phyloP scores from a whole-genome alignment of 1,140 invertebrate species.

The Portunus trituberculatus region DNA sequence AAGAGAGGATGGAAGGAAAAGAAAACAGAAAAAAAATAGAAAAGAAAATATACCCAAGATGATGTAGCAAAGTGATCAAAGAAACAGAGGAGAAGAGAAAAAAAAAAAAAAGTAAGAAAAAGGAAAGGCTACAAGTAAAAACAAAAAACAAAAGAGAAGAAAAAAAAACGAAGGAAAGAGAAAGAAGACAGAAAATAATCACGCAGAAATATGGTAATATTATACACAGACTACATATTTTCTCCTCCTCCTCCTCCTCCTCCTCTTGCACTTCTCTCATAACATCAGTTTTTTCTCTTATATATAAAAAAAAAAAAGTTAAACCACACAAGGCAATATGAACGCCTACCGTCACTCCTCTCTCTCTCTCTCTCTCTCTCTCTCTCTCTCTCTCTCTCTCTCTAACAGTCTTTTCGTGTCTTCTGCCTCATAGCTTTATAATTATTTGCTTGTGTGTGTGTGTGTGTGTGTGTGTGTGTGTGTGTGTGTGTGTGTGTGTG shows the following conservation, averaged over 20 bases:
- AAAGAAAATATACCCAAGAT: too few relatives aligned
- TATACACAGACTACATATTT: too few relatives aligned
- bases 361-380: constrained; percentile 37
- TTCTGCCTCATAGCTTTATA: neutral
- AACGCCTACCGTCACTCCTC: neutral
- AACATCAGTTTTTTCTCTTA: neutral
- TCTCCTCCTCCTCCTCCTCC: neutral
- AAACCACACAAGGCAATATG: neutral
- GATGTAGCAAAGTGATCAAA: too few relatives aligned
- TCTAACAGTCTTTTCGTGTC: neutral
- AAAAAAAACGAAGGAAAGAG: too few relatives aligned
- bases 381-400: constrained; percentile 24
- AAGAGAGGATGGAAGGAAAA: too few relatives aligned
- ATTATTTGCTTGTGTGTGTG: constrained; percentile 28
- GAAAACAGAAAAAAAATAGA: too few relatives aligned
- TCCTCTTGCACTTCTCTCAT: neutral
- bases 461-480: constrained; percentile 49
- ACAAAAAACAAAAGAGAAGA: too few relatives aligned
- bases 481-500: constrained; percentile 52
- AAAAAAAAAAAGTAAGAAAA: too few relatives aligned
- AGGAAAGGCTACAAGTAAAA: too few relatives aligned
- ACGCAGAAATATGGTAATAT: too few relatives aligned
- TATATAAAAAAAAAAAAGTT: neutral
- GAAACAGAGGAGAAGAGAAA: too few relatives aligned
- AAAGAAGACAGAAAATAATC: too few relatives aligned